Conservation (phyloP, 2,113 vertebrate species). For the Helogale parvula region DNA sequence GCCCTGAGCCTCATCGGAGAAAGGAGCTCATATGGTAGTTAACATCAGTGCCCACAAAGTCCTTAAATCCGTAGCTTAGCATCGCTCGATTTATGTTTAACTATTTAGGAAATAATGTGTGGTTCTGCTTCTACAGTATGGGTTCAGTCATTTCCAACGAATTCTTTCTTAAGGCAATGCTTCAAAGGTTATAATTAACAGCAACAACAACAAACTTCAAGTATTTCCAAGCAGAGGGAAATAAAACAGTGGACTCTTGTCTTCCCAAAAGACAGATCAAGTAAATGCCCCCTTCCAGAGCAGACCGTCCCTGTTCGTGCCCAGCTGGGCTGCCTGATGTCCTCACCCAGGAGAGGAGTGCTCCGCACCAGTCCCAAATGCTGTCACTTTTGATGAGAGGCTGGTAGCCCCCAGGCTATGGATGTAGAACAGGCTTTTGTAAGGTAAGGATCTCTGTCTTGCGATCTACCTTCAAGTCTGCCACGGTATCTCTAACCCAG, state of each 20-base stretch:
- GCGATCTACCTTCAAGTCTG: not conserved
- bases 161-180: not conserved
- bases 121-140: not conserved
- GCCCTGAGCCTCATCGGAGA: not conserved
- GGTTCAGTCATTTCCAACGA: not conserved
- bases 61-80: not conserved
- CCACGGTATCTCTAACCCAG: not conserved
- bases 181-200: constrained; percentile 7
- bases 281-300: not conserved
- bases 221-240: constrained; percentile 27
- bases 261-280: not conserved
- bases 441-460: not conserved
- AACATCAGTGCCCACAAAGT: not conserved
- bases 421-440: not conserved
- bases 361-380: not conserved
- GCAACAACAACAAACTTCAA: not conserved
- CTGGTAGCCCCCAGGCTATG: not conserved
- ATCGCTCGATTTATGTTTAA: not conserved
- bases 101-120: not conserved
- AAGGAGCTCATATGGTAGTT: not conserved
- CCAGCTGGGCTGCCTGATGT: no score
- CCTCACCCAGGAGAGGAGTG: not conserved
- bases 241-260: not conserved
- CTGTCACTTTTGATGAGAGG: not conserved
- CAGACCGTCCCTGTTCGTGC: not conserved